Percentiles rank a stretch among this genome's conserved stretches.
These are phyloP conservation scores for Tachyglossus aculeatus DNA, from an alignment of 2,797 vertebrate genomes.

Conservation along the genomic window DNA sequence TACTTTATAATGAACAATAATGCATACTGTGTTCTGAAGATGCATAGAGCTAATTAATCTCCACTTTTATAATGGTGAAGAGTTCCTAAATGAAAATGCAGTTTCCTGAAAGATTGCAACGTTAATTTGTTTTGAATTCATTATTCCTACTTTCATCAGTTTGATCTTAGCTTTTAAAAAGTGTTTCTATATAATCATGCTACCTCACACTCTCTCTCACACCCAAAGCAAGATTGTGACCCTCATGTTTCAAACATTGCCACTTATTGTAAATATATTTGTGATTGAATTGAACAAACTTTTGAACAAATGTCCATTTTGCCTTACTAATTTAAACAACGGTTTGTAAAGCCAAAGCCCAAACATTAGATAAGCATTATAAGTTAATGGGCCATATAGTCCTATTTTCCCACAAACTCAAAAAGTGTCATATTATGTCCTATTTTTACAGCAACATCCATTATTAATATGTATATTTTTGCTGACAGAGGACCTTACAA, in stretches of 20 bases:
- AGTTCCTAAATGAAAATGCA: fast-evolving
- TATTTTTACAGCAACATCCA: constrained; percentile 71
- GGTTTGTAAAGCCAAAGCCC: constrained; percentile 74
- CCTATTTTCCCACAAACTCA: constrained; percentile 66
- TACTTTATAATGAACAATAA: background rate
- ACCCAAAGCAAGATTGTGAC: background rate
- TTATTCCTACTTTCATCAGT: fast-evolving
- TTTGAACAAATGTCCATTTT: constrained; percentile 72
- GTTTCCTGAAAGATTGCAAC: fast-evolving
- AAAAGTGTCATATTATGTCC: constrained; percentile 56
- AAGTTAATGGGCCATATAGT: constrained; percentile 70
- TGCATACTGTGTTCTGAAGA: background rate
- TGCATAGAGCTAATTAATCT: background rate
- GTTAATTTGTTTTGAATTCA: background rate
- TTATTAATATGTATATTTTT: constrained; percentile 80
- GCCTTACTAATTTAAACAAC: constrained; percentile 70
- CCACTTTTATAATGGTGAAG: background rate
- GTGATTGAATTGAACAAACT: constrained; percentile 56
- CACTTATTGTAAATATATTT: background rate
- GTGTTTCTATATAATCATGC: too few species aligned
- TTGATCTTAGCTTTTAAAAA: background rate
- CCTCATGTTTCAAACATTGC: background rate
- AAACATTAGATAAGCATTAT: constrained; percentile 79
- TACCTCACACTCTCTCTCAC: too few species aligned
- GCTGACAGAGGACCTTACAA: constrained; percentile 76